Percentiles rank a stretch among this genome's conserved stretches.
phyloP scores from a whole-genome alignment of 2,113 vertebrate genomes.

The Cyanoramphus novaezelandiae region DNA sequence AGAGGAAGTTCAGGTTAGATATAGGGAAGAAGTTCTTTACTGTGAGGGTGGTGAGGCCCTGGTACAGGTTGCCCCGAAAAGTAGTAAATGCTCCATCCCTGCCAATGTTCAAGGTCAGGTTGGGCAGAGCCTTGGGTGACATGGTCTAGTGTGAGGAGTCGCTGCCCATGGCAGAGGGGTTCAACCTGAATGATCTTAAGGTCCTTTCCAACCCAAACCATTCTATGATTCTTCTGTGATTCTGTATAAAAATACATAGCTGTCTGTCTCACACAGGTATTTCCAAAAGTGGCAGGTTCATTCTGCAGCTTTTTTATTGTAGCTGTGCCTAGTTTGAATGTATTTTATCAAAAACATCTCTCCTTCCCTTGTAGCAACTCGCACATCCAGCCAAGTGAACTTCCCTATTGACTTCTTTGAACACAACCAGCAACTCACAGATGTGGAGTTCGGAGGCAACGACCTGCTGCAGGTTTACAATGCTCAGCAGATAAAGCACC shows the following conservation, averaged over 20 bases:
- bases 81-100: background rate
- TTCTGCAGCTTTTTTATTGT: background rate
- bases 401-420: constrained; percentile 99
- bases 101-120: background rate
- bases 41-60: background rate
- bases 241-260: background rate
- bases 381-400: constrained; percentile 93
- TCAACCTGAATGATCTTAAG: background rate
- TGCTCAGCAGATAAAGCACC: constrained; percentile 97
- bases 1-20: background rate
- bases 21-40: background rate
- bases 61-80: background rate
- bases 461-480: constrained; percentile 98
- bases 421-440: constrained; percentile 97
- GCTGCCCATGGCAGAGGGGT: background rate
- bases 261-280: background rate
- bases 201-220: background rate
- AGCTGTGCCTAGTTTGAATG: background rate
- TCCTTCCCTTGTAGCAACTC: constrained; percentile 80
- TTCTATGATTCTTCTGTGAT: background rate
- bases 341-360: background rate
- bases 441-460: constrained; percentile 96
- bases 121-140: background rate
- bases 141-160: background rate
- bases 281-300: background rate